Evolutionary conservation across 2,113 vertebrate species (phyloP).

Genomic region (Nerophis ophidion): DNA sequence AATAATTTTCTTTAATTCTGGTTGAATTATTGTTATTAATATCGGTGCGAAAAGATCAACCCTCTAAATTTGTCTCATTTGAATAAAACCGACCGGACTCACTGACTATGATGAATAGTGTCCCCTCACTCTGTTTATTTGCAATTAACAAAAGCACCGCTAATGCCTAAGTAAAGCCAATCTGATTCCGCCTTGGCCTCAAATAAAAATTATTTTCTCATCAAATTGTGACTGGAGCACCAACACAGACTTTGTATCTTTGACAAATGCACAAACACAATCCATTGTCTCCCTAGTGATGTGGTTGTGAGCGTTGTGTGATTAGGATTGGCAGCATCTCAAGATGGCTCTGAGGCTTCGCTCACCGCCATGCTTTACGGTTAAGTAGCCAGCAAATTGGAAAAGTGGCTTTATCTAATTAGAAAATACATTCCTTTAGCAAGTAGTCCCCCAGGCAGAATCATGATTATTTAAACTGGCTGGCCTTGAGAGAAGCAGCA

Average conservation of each 20-base stretch:
- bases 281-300: slow-evolving; percentile 53
- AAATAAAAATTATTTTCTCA: slow-evolving; percentile 32
- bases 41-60: neutral
- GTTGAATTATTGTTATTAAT: neutral
- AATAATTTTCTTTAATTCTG: neutral
- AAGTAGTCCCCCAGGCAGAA: slow-evolving; percentile 60
- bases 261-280: slow-evolving; percentile 35
- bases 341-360: slow-evolving; percentile 60
- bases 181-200: slow-evolving; percentile 32
- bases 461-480: slow-evolving; percentile 71
- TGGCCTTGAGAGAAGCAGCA: slow-evolving; percentile 62
- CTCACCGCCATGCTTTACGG: slow-evolving; percentile 62
- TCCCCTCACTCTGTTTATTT: slow-evolving; percentile 25
- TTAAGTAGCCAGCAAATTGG: slow-evolving; percentile 74
- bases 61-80: neutral
- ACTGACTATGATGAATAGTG: neutral
- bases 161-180: slow-evolving; percentile 30
- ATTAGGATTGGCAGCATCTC: slow-evolving; percentile 60
- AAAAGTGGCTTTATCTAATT: slow-evolving; percentile 74
- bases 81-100: neutral
- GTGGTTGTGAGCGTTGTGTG: slow-evolving; percentile 45
- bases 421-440: slow-evolving; percentile 71
- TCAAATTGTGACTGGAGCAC: slow-evolving; percentile 29
- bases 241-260: slow-evolving; percentile 30
- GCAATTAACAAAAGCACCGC: slow-evolving; percentile 33